These are phyloP conservation scores for Anadara kagoshimensis DNA, from an alignment of 1,140 invertebrate genomes.

Conservation along the genomic window DNA sequence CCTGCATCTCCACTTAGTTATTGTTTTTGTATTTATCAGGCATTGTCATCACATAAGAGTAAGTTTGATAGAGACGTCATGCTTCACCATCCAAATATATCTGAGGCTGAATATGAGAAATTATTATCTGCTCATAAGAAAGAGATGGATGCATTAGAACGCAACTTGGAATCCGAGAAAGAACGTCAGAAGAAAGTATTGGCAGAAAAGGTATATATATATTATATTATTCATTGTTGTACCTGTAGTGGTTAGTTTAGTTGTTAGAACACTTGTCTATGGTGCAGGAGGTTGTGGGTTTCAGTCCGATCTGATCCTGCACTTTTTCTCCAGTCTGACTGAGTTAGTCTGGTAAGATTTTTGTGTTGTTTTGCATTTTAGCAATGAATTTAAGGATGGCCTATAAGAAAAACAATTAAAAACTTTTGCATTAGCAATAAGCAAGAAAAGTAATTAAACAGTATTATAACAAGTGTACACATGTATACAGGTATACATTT, in stretches of 20 bases:
- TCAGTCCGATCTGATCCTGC: too few relatives aligned
- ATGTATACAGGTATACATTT: too few relatives aligned
- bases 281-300: too few relatives aligned
- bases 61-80: conserved; percentile 68
- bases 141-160: conserved; percentile 59
- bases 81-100: conserved; percentile 59
- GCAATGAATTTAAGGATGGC: too few relatives aligned
- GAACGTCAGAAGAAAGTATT: conserved; percentile 61
- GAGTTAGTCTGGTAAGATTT: too few relatives aligned
- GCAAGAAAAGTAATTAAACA: too few relatives aligned
- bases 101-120: conserved; percentile 62
- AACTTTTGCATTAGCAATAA: too few relatives aligned
- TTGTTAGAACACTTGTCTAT: too few relatives aligned
- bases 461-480: too few relatives aligned
- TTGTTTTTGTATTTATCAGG: conserved; percentile 43
- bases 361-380: too few relatives aligned
- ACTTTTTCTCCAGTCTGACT: too few relatives aligned
- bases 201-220: conserved; percentile 55
- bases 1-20: background rate
- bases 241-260: background rate
- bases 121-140: conserved; percentile 59
- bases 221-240: background rate
- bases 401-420: too few relatives aligned
- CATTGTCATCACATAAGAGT: conserved; percentile 58
- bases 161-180: conserved; percentile 59